Percentiles rank a stretch among this genome's conserved stretches.
Evolutionary conservation across 2,797 vertebrate species (phyloP).

Genomic region (Artibeus jamaicensis): DNA sequence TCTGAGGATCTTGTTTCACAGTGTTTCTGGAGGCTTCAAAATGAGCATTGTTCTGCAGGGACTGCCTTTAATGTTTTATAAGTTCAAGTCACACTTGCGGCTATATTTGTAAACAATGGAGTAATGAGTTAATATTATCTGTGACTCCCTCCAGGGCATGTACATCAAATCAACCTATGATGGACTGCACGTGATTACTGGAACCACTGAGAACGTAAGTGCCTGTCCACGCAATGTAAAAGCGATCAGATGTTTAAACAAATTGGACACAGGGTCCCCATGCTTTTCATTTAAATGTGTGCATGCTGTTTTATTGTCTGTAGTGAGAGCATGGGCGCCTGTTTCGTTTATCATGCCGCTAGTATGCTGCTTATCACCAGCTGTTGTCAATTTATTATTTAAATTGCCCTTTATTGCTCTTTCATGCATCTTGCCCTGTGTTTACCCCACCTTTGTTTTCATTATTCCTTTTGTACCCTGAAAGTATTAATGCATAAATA

Average conservation of each 20-base stretch:
- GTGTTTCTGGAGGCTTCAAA: not conserved
- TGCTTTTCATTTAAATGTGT: not conserved
- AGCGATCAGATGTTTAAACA: not conserved
- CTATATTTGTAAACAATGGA: not conserved
- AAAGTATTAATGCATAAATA: not conserved
- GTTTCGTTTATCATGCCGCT: constrained; percentile 6
- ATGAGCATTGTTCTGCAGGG: not conserved
- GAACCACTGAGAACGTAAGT: constrained; percentile 97
- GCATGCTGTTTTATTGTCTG: not conserved
- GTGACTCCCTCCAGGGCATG: constrained; percentile 88
- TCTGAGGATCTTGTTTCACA: constrained; percentile 12
- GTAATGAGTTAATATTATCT: not conserved
- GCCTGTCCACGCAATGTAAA: not conserved
- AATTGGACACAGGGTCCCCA: not conserved
- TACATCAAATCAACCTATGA: constrained; percentile 99
- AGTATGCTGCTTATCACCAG: not conserved
- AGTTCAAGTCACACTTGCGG: not conserved
- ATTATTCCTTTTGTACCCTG: not conserved
- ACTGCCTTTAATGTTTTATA: constrained; percentile 28
- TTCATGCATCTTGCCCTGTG: not conserved
- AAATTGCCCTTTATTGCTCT: constrained; percentile 11
- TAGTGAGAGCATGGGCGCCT: not conserved
- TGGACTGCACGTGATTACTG: constrained; percentile 95
- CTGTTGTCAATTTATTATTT: constrained; percentile 57
- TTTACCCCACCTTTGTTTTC: not conserved